A percentile compares a stretch with the other conserved stretches of the same genome.
These are phyloP conservation scores for Eumaeus atala DNA, from an alignment of 1,140 invertebrate species.

Conservation along the genomic window DNA sequence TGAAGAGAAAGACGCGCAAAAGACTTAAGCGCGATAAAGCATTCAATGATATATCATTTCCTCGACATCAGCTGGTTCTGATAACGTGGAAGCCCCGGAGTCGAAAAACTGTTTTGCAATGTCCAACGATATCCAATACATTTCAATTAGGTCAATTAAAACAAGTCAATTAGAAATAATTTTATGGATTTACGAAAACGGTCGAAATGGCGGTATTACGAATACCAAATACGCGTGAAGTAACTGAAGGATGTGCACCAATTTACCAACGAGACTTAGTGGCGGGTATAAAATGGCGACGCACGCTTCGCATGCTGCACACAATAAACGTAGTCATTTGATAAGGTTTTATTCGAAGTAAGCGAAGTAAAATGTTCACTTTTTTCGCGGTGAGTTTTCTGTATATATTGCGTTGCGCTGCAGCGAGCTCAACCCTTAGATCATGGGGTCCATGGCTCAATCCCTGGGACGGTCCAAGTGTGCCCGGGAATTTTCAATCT, in stretches of 20 bases:
- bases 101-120: constrained; percentile 1
- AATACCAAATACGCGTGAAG: constrained; percentile 65
- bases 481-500: too few species aligned
- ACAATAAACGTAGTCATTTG: not conserved
- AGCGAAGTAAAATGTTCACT: constrained; percentile 36
- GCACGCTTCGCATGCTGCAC: constrained; percentile 13
- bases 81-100: not conserved
- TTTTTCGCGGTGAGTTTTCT: constrained; percentile 47
- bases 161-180: constrained; percentile 23
- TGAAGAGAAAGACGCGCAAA: too few species aligned
- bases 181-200: constrained; percentile 57
- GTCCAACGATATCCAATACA: not conserved
- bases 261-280: constrained; percentile 40
- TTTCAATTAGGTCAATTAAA: constrained; percentile 12
- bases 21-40: too few species aligned
- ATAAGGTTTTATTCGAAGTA: not conserved
- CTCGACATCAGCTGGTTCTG: too few species aligned
- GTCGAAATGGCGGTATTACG: constrained; percentile 28
- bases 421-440: too few species aligned
- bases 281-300: constrained; percentile 40
- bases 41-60: too few species aligned
- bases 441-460: too few species aligned
- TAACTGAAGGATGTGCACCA: constrained; percentile 45
- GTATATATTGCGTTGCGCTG: not conserved
- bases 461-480: too few species aligned